A percentile compares a stretch with the other conserved stretches of the same genome.
Conservation (phyloP, 2,797 vertebrate species). For the Orientallactaga sibirica region DNA sequence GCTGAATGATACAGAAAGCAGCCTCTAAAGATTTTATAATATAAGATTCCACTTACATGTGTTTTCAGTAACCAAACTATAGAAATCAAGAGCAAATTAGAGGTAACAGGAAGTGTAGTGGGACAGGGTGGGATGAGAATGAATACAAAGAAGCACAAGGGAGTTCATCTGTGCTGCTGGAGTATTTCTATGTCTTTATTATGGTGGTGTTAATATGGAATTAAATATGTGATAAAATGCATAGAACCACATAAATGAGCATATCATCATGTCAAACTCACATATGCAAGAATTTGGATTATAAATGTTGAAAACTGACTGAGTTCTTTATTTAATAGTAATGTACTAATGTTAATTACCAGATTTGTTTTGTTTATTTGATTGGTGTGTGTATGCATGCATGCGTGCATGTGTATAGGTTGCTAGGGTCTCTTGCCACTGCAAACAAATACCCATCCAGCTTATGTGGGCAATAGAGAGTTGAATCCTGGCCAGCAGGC, state of each 20-base stretch:
- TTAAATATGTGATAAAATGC: conserved; percentile 17
- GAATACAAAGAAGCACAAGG: conserved; percentile 4
- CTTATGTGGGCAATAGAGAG: too few species aligned
- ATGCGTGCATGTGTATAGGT: too few species aligned
- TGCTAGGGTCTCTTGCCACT: too few species aligned
- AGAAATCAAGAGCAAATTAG: conserved; percentile 27
- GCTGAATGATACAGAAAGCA: background rate
- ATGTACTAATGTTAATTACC: background rate
- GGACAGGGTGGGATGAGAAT: background rate
- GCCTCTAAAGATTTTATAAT: background rate
- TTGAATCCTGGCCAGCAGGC: too few species aligned
- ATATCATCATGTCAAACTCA: background rate
- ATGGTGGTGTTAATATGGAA: conserved; percentile 7
- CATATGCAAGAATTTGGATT: conserved; percentile 13
- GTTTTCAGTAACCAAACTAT: background rate
- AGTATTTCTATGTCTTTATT: conserved; percentile 41
- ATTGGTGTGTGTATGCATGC: too few species aligned
- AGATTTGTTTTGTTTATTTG: too few species aligned
- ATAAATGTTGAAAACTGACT: conserved; percentile 19
- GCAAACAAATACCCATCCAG: too few species aligned
- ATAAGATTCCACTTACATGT: background rate
- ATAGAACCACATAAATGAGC: background rate
- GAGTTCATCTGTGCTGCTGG: conserved; percentile 9
- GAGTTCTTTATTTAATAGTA: conserved; percentile 44
- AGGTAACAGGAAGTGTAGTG: background rate